Base-by-base conservation (phyloP, 1,140 invertebrate genomes). In the Camponotus floridanus region DNA sequence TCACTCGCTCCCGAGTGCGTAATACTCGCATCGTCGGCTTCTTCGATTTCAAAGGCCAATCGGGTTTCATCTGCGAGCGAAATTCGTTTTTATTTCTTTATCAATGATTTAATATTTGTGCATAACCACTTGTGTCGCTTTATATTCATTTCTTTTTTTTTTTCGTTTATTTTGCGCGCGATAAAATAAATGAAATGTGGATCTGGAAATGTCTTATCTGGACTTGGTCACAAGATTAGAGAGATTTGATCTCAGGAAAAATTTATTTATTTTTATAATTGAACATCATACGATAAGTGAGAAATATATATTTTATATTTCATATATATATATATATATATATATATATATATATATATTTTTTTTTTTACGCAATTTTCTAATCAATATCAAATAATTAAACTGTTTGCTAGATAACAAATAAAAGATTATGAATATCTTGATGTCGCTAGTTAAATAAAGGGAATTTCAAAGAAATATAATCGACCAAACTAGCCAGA, bases 31-130 rank as follows among this genome's bases (percentile, higher is more conserved):
- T 87, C 87, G 91, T 87, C 76, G 91, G 85, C 86, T 88, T 90
- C 91, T 89, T 90, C 86, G 76, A 86, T 88, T 92, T 93, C 85
- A 83, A 68, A 68, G 92, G 83, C 91, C 90, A 91, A 88, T 86
- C 87, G 51, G 86, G 78, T 88, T 92, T 92, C 73, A 93, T 92
- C 92, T 93, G 90, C 85, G 90, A 91, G 86, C 85, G 83, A 93
- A 92, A 92, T 90, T 91, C 36, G 15, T 55, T 70, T 80, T 90
- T 68, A 87, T 71, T 84, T 26, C 36, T 15, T 62, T n/a, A 42
- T 3, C 57, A n/a, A 13, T 71, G 15, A 45, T 62, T 61, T 45
- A 64, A 36, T 59, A 59, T 8, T 0, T 59, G n/a, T 59, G 8
- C n/a, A 15, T 39, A 33, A 3, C 26, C 33, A 33, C 26, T 55